phyloP scores from a whole-genome alignment of 2,888 invertebrate genomes.

The Sylvicola fuscatus region DNA sequence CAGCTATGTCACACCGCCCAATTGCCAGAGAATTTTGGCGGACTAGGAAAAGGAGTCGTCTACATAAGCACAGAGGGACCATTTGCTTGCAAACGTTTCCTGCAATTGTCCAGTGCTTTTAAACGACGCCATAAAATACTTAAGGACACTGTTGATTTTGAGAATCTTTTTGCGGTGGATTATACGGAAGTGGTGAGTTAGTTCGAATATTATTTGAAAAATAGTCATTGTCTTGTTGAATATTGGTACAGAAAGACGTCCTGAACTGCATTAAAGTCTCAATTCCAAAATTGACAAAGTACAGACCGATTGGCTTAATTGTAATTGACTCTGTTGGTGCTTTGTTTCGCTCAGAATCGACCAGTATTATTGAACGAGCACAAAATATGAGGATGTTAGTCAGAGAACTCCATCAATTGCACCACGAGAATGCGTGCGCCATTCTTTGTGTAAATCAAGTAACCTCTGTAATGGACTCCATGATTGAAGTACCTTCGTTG shows the following conservation, averaged over 20 bases:
- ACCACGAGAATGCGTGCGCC: slow-evolving; percentile 30
- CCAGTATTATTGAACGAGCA: slow-evolving; percentile 29
- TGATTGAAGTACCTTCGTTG: slow-evolving; percentile 31
- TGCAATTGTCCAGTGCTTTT: slow-evolving; percentile 28
- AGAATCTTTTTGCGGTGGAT: slow-evolving; percentile 45
- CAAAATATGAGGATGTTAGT: slow-evolving; percentile 35
- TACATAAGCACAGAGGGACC: slow-evolving; percentile 52
- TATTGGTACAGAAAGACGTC: slow-evolving; percentile 28
- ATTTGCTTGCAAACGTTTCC: slow-evolving; percentile 47
- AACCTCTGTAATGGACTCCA: slow-evolving; percentile 15
- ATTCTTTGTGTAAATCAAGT: slow-evolving; percentile 57
- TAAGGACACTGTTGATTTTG: slow-evolving; percentile 19
- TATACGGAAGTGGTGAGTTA: slow-evolving; percentile 31
- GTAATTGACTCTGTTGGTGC: slow-evolving; percentile 58
- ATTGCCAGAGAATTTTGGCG: slow-evolving; percentile 27
- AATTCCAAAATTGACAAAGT: slow-evolving; percentile 31
- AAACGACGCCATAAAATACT: slow-evolving; percentile 16
- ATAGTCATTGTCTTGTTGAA: too few relatives aligned
- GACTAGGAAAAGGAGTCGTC: slow-evolving; percentile 34
- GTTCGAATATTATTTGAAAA: too few relatives aligned
- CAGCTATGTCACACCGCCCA: slow-evolving; percentile 49
- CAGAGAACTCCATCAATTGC: slow-evolving; percentile 31
- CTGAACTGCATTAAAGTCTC: slow-evolving; percentile 30
- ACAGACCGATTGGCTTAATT: slow-evolving; percentile 34
- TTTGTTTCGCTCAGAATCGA: slow-evolving; percentile 33